Evolutionary conservation across 2,888 invertebrate species (phyloP), one percentile per base, ranked within the genome.

Genomic region (Cataglyphis altisquamis): DNA sequence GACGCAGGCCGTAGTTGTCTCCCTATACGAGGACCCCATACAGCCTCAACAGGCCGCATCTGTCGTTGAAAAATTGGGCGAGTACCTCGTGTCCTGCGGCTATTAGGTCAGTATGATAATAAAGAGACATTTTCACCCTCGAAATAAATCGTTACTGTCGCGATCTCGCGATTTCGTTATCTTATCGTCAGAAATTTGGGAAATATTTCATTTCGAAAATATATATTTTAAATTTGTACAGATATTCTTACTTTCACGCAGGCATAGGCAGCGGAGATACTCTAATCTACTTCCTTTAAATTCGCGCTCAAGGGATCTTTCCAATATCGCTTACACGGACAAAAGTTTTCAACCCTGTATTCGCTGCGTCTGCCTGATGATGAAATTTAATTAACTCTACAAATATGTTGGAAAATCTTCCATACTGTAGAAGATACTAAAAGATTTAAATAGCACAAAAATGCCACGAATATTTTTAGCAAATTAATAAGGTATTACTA

Each of bases 31-130:
- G 97, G 98, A 98, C 96, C 98, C 98, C 95, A 98, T 98, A 96
- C 98, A 98, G 96, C 98, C 98, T 95, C 98, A 98, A 96, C 98
- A 98, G 96, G 98, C 98, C 95, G 98, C 98, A 95, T 98, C 98
- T 93, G 98, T 98, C 96, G 98, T 98, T 96, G 98, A 98, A 97
- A 98, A 98, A 97, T 97, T 98, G 97, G 98, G 98, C 96, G 98
- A 98, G 96, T 98, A 98, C 97, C 97, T 98, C 97, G 97, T 98
- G 96, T 97, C 97, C 96, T 98, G 98, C 97, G 98, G 98, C 97
- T 98, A 98, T 97, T 98, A 98, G 97, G 94, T 95, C 90, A 88
- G 94, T 93, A 89, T 83, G 60, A 74, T 32, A 5, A 62, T 25
- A 39, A 9, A 15, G 15, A 45, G 12, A 48, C 48, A 48, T 32